These are phyloP conservation scores for Craniophora ligustri DNA, from an alignment of 2,888 invertebrate species.

Conservation along the genomic window DNA sequence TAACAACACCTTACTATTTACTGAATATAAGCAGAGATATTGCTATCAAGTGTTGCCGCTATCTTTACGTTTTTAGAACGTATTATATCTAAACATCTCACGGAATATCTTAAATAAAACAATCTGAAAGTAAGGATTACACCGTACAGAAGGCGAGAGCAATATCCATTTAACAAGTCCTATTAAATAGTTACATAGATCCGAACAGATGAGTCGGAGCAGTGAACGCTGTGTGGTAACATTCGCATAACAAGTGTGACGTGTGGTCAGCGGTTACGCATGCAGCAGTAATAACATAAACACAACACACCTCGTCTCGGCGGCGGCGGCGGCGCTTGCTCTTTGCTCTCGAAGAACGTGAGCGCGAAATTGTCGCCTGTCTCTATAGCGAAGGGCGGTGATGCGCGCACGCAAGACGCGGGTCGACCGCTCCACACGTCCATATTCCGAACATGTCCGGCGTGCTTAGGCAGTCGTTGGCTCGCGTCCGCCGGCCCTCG, in stretches of 20 bases:
- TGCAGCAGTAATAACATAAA: conserved; percentile 51
- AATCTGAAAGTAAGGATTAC: neutral
- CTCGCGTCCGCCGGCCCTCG: conserved; percentile 81
- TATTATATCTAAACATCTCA: neutral
- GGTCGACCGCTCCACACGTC: conserved; percentile 92
- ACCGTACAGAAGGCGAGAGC: neutral
- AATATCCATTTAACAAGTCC: conserved; percentile 2
- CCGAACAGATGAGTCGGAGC: conserved; percentile 2
- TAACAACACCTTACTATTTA: neutral
- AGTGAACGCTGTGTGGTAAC: conserved; percentile 33
- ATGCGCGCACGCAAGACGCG: conserved; percentile 89
- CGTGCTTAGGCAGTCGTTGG: conserved; percentile 60
- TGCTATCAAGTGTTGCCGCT: neutral
- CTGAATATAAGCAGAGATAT: neutral
- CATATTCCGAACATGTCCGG: conserved; percentile 87
- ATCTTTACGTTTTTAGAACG: neutral
- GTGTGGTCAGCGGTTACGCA: conserved; percentile 33
- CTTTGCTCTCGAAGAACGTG: conserved; percentile 93
- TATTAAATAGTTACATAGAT: conserved; percentile 7
- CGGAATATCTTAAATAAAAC: neutral
- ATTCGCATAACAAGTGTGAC: conserved; percentile 35
- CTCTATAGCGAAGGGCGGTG: conserved; percentile 91
- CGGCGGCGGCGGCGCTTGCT: conserved; percentile 79
- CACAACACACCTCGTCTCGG: conserved; percentile 74
- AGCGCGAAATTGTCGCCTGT: conserved; percentile 94